phyloP scores from a whole-genome alignment of 2,113 vertebrate species.

The Isurus oxyrinchus region DNA sequence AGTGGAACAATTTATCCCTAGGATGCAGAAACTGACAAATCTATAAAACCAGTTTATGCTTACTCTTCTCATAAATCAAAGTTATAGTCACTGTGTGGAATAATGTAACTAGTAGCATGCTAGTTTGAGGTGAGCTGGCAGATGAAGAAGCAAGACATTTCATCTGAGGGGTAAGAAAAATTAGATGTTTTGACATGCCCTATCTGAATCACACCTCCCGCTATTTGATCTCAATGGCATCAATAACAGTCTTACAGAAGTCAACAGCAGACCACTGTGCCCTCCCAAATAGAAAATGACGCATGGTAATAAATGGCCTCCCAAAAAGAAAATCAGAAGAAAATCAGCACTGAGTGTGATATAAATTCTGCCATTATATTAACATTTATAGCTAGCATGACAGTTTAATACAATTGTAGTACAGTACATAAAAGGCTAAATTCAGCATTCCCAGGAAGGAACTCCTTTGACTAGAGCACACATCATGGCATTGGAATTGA shows the following conservation, averaged over 20 bases:
- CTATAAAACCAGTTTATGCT: too few relatives aligned
- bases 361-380: background rate
- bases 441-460: background rate
- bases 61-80: too few relatives aligned
- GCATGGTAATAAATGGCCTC: background rate
- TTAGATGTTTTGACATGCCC: background rate
- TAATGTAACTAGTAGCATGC: too few relatives aligned
- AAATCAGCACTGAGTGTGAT: constrained; percentile 39
- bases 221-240: background rate
- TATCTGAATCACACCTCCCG: background rate
- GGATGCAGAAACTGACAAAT: too few relatives aligned
- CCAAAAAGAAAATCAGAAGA: constrained; percentile 42
- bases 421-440: background rate
- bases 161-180: too few relatives aligned
- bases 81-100: too few relatives aligned
- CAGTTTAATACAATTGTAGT: background rate
- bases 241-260: background rate
- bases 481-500: background rate
- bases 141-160: too few relatives aligned
- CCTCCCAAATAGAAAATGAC: background rate
- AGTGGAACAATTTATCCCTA: too few relatives aligned
- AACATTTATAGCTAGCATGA: background rate
- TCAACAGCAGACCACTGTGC: background rate
- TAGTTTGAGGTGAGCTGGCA: too few relatives aligned
- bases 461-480: background rate